Evolutionary conservation across 2,797 vertebrate genomes (phyloP).

Genomic region (Adrianichthys oophorus): DNA sequence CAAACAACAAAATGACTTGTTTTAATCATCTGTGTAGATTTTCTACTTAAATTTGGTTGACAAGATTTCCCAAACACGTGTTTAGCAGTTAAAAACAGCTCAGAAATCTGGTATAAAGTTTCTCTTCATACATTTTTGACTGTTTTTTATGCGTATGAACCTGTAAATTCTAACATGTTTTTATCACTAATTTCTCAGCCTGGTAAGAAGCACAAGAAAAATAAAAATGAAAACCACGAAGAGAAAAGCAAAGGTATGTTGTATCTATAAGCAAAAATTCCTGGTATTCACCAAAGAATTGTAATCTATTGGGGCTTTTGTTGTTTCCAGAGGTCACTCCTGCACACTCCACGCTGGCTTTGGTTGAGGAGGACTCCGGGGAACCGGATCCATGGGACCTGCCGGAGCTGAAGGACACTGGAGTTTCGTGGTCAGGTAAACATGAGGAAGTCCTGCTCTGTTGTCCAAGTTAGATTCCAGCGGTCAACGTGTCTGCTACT

Average conservation of each 20-base stretch:
- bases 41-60: neutral
- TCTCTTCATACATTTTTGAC: too few relatives aligned
- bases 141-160: too few relatives aligned
- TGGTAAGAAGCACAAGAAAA: conserved; percentile 75
- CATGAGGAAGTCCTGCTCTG: too few relatives aligned
- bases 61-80: neutral
- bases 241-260: conserved; percentile 55
- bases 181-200: conserved; percentile 66
- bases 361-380: conserved; percentile 69
- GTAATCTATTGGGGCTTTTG: neutral
- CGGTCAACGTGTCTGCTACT: too few relatives aligned
- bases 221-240: conserved; percentile 46
- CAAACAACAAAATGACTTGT: too few relatives aligned
- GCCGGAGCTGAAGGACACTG: conserved; percentile 81
- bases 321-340: conserved; percentile 55
- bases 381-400: conserved; percentile 84
- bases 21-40: too few relatives aligned
- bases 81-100: neutral
- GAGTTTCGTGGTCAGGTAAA: conserved; percentile 83
- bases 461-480: too few relatives aligned
- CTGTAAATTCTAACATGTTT: neutral
- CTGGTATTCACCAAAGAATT: neutral
- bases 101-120: too few relatives aligned
- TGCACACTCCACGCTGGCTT: conserved; percentile 79
- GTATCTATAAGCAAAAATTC: neutral